Conservation (phyloP, 2,113 vertebrate species). For the Stigmatopora argus region DNA sequence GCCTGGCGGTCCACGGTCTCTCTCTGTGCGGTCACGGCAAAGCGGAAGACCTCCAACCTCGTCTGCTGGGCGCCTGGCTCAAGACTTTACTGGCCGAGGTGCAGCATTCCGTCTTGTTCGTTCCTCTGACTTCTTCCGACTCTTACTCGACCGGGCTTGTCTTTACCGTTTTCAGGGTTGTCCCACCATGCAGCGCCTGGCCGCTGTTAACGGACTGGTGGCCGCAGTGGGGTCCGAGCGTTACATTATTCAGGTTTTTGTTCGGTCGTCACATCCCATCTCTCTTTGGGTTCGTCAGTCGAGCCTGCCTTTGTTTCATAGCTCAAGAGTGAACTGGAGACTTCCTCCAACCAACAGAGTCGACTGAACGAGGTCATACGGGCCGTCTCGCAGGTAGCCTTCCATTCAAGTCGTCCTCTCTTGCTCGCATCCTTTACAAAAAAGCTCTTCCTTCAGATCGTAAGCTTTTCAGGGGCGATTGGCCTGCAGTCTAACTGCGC, state of each 20-base stretch:
- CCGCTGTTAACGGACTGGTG: conserved; percentile 84
- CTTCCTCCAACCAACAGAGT: conserved; percentile 80
- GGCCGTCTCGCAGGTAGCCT: conserved; percentile 80
- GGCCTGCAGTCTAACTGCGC: conserved; percentile 90
- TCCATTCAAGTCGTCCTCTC: no score
- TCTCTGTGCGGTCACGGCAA: conserved; percentile 85
- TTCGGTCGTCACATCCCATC: neutral
- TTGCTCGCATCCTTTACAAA: no score
- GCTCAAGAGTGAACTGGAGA: conserved; percentile 79
- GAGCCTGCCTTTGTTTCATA: conserved; percentile 33
- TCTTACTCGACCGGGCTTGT: neutral
- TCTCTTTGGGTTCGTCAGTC: neutral
- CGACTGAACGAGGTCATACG: conserved; percentile 87
- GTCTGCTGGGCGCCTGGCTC: conserved; percentile 83
- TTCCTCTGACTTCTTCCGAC: neutral
- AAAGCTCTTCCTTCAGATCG: conserved; percentile 63
- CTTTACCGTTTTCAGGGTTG: conserved; percentile 70
- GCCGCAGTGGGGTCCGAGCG: conserved; percentile 87
- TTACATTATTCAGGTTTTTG: conserved; percentile 76
- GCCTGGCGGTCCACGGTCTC: conserved; percentile 80
- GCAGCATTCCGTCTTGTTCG: neutral
- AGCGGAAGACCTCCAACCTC: conserved; percentile 81
- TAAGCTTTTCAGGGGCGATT: conserved; percentile 83
- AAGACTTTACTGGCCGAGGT: conserved; percentile 86
- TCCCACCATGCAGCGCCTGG: conserved; percentile 93